Base-by-base conservation (phyloP, 2,888 invertebrate species). In the Balanococcus diminutus region DNA sequence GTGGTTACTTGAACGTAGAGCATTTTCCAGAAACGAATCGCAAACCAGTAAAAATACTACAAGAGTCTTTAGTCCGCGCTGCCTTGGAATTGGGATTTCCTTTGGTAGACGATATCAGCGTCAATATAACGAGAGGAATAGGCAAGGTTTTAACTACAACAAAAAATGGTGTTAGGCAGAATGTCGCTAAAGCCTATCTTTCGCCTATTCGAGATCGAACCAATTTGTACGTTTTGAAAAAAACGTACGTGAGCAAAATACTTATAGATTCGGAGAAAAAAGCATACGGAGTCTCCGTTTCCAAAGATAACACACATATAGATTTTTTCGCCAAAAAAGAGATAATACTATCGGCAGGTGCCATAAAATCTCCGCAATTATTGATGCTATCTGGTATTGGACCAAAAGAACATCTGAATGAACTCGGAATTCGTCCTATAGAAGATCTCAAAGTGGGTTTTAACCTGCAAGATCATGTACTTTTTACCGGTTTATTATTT, bases 181-280 rank as follows among this genome's bases (percentile, higher is more conserved):
- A 90, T 87, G 89, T 89, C 0, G 90, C 91, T 0, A 90, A 88
- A 87, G 91, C 92, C 0, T 89, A 91, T 88, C 88, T 92, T 0
- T 89, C 90, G 0, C 91, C 91, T 8, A 89, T 90, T 0, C 90
- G 91, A 46, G 89, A 92, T 16, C 89, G 93, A 4, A 88, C 89
- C 6, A 94, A 94, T 89, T 89, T 94, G 0, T 91, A 91, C 87
- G 91, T 94, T 0, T 90, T 93, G 19, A 92, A 92, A 87, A 90
- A 92, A 67, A 91, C 93, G 0, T 90, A 90, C 56, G 94, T 91
- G 0, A 91, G 91, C 2, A 91, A 91, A 88, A 89, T 94, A 42
- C 61, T 82, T 6, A 86, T 86, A 0, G 82, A 82, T 31, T 42
- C 56, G 0, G 22, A 82, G 6, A 32, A 67, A 19, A 56, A 61